phyloP scores from a whole-genome alignment of 1,140 invertebrate species.

The Diachasma alloeum region DNA sequence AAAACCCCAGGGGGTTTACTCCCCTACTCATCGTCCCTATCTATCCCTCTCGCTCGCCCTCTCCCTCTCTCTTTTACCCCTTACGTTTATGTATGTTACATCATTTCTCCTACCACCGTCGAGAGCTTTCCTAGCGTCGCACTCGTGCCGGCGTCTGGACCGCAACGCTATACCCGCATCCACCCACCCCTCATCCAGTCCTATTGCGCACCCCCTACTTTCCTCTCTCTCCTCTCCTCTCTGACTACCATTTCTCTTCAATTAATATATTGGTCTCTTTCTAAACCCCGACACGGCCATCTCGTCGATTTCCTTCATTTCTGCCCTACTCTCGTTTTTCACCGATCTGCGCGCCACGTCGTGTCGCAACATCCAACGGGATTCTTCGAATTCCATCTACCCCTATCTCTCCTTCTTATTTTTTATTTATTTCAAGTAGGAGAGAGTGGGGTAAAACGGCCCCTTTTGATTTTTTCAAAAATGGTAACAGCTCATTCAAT shows the following conservation, averaged over 20 bases:
- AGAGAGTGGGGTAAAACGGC: no score
- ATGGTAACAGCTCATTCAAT: no score
- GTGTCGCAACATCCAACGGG: conserved; percentile 23
- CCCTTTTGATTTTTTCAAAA: no score
- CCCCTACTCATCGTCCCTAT: conserved; percentile 7
- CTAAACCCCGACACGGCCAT: neutral
- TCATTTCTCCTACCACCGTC: conserved; percentile 19
- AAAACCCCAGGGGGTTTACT: conserved; percentile 44
- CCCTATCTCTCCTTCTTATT: neutral
- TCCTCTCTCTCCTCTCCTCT: neutral
- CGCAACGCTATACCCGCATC: conserved; percentile 49
- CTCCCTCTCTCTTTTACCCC: neutral
- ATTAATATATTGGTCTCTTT: neutral
- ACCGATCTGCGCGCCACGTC: conserved; percentile 19
- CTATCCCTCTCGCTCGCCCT: neutral
- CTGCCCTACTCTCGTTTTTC: conserved; percentile 24
- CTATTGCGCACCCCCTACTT: neutral
- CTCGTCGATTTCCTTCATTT: conserved; percentile 21
- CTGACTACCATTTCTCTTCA: conserved; percentile 12
- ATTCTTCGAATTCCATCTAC: neutral
- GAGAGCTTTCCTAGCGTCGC: conserved; percentile 38
- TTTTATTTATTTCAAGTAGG: neutral
- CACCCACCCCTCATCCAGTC: neutral
- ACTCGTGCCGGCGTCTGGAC: conserved; percentile 47
- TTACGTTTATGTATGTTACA: neutral